Base-by-base conservation (phyloP, 2,888 invertebrate genomes). In the Cartodere bifasciata region DNA sequence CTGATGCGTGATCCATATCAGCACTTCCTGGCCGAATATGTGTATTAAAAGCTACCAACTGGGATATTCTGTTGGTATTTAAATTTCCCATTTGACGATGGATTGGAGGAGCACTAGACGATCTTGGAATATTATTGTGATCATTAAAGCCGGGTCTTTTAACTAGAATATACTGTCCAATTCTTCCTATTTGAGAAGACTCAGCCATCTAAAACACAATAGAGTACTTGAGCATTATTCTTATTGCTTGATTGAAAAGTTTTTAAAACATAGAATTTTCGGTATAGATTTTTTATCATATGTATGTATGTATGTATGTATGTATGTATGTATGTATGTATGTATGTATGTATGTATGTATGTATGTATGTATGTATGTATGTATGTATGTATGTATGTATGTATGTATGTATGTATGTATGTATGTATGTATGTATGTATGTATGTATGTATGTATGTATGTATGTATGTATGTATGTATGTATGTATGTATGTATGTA, bases 101-200 rank as follows among this genome's bases (percentile, higher is more conserved):
- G 27, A 76, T 67, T 7, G 86, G 82, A 9, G 85, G 86, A 2
- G 87, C 86, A 53, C 85, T 86, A 1, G 85, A 84, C 1, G 87
- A 85, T 30, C 87, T 67, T 1, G 86, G 85, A 4, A 80, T 76
- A 31, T 73, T 72, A 47, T 69, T 73, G 26, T 72, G 72, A 13
- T 34, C 53, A 31, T 69, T 68, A 6, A 67, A 64, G 36, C 70
- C 62, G 3, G 65, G 76, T 35, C 83, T 69, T 55, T 85, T 84
- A 16, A 86, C 82, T 13, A 85, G 64, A 37, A 86, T 80, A 58
- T 85, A 86, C 50, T 84, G 85, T 2, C 82, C 82, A 35, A 80
- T 66, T 36, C 71, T 69, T 37, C 70, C 70, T 16, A 70, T 56
- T 31, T 69, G 63, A 41, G 70, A 64, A 46, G 66, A 71, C 45